Conservation (phyloP, 2,797 vertebrate genomes). For the Karalla daura region DNA sequence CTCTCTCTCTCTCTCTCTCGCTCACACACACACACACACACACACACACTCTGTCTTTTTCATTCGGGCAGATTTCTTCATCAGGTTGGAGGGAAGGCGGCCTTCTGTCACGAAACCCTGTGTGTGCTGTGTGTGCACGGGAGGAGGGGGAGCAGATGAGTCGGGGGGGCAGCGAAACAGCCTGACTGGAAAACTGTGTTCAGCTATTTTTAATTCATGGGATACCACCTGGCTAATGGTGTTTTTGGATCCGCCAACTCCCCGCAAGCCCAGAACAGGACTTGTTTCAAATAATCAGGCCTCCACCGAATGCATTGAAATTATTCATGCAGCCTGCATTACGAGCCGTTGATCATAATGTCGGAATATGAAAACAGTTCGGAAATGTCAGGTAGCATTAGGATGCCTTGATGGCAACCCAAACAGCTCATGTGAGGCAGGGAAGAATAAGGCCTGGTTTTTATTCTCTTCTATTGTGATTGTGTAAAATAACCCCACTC, state of each 20-base stretch:
- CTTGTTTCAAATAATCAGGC: conserved; percentile 78
- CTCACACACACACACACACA: no score
- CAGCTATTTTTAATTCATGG: conserved; percentile 97
- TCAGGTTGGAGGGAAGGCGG: conserved; percentile 60
- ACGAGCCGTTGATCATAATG: conserved; percentile 76
- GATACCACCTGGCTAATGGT: conserved; percentile 96
- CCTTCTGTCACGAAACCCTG: conserved; percentile 70
- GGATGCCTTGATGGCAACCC: conserved; percentile 49
- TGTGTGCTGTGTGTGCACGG: conserved; percentile 19
- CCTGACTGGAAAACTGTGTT: conserved; percentile 95
- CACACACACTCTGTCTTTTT: conserved; percentile 44
- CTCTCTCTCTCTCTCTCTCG: no score
- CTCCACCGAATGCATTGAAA: conserved; percentile 74
- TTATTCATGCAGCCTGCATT: conserved; percentile 83
- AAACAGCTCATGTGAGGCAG: conserved; percentile 51
- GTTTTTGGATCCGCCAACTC: conserved; percentile 90
- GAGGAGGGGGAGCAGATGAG: conserved; percentile 8
- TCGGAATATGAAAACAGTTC: conserved; percentile 76
- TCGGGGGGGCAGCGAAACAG: conserved; percentile 50
- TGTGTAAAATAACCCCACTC: conserved; percentile 1
- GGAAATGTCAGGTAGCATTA: conserved; percentile 78
- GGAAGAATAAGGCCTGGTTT: background rate
- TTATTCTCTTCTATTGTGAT: background rate
- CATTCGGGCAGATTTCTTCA: conserved; percentile 64
- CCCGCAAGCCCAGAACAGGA: conserved; percentile 75